phyloP scores from a whole-genome alignment of 1,140 invertebrate genomes.

The Leguminivora glycinivorella region DNA sequence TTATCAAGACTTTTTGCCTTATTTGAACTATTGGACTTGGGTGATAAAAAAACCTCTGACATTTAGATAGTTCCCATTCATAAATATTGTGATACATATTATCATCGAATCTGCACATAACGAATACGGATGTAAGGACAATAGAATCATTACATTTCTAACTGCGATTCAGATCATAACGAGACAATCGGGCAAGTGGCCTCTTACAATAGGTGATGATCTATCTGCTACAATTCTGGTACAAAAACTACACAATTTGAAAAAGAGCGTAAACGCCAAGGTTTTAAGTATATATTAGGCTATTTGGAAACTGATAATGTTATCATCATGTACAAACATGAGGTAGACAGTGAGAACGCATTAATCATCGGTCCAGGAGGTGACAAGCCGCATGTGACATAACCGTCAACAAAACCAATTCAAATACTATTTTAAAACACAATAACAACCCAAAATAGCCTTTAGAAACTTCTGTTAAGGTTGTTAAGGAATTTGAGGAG shows the following conservation, averaged over 20 bases:
- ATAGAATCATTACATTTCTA: conserved; percentile 2
- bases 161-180: neutral
- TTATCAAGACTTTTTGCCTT: no score
- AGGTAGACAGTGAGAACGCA: conserved; percentile 6
- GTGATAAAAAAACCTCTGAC: no score
- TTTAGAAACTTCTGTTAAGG: neutral
- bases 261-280: neutral
- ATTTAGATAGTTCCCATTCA: neutral
- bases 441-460: neutral
- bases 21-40: no score
- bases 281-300: neutral
- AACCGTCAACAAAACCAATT: conserved; percentile 19
- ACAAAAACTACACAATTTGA: neutral
- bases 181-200: neutral
- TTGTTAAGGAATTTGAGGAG: neutral
- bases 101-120: neutral
- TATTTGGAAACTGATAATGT: neutral
- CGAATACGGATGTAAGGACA: neutral
- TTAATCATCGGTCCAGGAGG: conserved; percentile 23
- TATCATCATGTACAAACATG: conserved; percentile 1
- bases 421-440: neutral
- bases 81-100: neutral
- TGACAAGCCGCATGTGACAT: conserved; percentile 24
- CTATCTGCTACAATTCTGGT: conserved; percentile 13
- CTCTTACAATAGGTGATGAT: conserved; percentile 22